Evolutionary conservation across 2,888 invertebrate genomes (phyloP).

Genomic region (Tachystola acroxantha): DNA sequence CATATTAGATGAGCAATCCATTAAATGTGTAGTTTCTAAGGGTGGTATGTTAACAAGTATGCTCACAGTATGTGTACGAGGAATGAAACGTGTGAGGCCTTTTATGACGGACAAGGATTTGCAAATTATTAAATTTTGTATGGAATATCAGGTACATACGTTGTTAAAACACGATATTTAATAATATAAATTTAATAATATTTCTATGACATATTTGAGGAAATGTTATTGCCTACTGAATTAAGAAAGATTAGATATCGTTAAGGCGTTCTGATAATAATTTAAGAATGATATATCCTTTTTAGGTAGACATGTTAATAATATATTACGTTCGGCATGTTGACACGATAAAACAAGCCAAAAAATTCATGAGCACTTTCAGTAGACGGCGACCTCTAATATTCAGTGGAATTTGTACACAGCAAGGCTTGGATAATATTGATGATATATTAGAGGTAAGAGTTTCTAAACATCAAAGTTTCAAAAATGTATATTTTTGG

Average conservation of each 20-base stretch:
- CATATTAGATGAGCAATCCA: conserved; percentile 17
- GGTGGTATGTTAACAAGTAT: conserved; percentile 29
- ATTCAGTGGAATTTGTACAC: conserved; percentile 30
- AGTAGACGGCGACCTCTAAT: conserved; percentile 26
- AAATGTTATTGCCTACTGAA: too few species aligned
- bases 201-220: too few species aligned
- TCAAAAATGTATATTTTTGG: background rate
- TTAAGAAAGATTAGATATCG: too few species aligned
- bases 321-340: conserved; percentile 32
- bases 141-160: conserved; percentile 33
- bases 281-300: background rate
- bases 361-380: conserved; percentile 25
- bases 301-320: conserved; percentile 37
- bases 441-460: conserved; percentile 37
- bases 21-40: conserved; percentile 31
- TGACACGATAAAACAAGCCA: conserved; percentile 27
- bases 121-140: conserved; percentile 25
- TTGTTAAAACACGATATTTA: too few species aligned
- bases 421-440: conserved; percentile 31
- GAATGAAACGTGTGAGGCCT: conserved; percentile 21
- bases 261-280: too few species aligned
- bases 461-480: conserved; percentile 18
- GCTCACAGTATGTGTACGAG: conserved; percentile 25
- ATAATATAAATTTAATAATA: background rate
- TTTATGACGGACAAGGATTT: conserved; percentile 31